These are phyloP conservation scores for Oryzias javanicus DNA, from an alignment of 2,113 vertebrate genomes.

Conservation along the genomic window DNA sequence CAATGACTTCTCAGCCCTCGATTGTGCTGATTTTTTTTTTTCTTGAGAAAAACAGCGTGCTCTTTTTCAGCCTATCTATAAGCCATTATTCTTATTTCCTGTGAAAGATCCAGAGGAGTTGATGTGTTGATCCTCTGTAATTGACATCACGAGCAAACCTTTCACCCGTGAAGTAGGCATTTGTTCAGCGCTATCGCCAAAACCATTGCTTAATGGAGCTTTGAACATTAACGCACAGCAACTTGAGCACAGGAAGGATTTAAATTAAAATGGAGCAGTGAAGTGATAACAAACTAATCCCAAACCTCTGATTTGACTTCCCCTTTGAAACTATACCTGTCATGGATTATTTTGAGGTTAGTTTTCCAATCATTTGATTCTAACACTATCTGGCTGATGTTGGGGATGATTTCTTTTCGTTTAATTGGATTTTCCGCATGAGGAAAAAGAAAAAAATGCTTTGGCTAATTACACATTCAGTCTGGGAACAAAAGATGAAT, in stretches of 20 bases:
- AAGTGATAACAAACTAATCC: not conserved
- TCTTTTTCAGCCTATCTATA: not conserved
- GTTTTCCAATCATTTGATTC: slow-evolving; percentile 8
- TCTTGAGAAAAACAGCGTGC: slow-evolving; percentile 3
- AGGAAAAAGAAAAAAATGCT: slow-evolving; percentile 13
- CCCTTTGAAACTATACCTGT: slow-evolving; percentile 2
- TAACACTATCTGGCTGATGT: slow-evolving; percentile 1
- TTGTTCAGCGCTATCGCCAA: not conserved
- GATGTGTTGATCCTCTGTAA: not conserved
- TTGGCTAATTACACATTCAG: slow-evolving; percentile 30
- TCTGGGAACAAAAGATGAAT: slow-evolving; percentile 22
- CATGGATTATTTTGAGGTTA: not conserved
- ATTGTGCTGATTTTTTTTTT: not conserved
- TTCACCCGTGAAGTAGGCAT: not conserved
- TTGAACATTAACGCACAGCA: not conserved
- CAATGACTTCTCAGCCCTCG: not conserved
- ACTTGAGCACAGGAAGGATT: not conserved
- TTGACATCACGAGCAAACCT: not conserved
- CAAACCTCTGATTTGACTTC: slow-evolving; percentile 2
- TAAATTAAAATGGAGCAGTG: not conserved
- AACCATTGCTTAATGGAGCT: slow-evolving; percentile 6
- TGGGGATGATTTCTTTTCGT: slow-evolving; percentile 17
- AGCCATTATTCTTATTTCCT: not conserved
- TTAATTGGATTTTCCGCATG: slow-evolving; percentile 25
- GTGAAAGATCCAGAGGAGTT: not conserved